A percentile compares a stretch with the other conserved stretches of the same genome.
phyloP scores from a whole-genome alignment of 2,797 vertebrate genomes.

The Anniella stebbinsi region DNA sequence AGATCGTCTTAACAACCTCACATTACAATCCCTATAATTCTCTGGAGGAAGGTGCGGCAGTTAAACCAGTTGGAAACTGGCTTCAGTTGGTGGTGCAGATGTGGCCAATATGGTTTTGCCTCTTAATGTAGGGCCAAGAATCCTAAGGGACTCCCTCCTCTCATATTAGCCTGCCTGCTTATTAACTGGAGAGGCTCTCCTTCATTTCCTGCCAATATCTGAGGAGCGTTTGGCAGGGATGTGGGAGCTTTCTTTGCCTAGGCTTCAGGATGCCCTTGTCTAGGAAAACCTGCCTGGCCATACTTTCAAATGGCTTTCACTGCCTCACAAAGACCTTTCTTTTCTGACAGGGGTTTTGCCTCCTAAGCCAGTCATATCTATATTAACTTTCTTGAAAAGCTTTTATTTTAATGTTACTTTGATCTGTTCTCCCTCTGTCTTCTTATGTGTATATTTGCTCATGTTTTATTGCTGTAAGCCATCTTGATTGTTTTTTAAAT shows the following conservation, averaged over 20 bases:
- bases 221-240: not conserved
- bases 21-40: not conserved
- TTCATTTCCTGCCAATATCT: not conserved
- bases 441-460: not conserved
- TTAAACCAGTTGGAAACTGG: not conserved
- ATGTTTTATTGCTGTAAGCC: not conserved
- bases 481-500: not conserved
- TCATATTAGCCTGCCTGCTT: not conserved
- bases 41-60: not conserved
- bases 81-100: not conserved
- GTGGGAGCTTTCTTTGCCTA: not conserved
- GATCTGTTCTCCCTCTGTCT: not conserved
- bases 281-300: too few species aligned
- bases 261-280: not conserved
- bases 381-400: not conserved
- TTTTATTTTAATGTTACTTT: not conserved
- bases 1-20: not conserved
- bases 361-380: not conserved
- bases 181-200: not conserved
- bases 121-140: not conserved
- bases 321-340: not conserved
- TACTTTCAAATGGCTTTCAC: not conserved
- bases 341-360: not conserved
- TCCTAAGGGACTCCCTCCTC: not conserved
- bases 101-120: not conserved